Conservation (phyloP, 2,888 invertebrate species). For the Oligia fasciuncula region DNA sequence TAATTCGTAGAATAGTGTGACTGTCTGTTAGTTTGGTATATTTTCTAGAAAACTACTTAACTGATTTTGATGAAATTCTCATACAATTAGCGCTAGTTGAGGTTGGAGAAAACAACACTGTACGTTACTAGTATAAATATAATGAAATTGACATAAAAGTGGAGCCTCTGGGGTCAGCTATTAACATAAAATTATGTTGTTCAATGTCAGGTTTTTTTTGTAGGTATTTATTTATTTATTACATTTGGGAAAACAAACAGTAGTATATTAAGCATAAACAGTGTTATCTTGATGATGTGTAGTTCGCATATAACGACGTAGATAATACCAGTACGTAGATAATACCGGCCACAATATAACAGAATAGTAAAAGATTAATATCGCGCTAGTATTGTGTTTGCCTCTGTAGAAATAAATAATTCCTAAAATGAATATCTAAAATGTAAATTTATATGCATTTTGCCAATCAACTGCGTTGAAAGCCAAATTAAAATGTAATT, state of each 20-base stretch:
- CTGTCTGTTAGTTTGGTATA: neutral
- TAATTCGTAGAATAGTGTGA: neutral
- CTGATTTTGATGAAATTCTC: neutral
- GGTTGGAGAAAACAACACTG: too few relatives aligned
- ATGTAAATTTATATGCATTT: constrained; percentile 23
- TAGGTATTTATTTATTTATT: too few relatives aligned
- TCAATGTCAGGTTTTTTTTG: neutral
- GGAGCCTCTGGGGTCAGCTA: neutral
- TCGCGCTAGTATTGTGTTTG: neutral
- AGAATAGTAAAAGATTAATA: neutral
- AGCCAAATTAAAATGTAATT: constrained; percentile 20
- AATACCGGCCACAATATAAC: neutral
- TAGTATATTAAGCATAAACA: too few relatives aligned
- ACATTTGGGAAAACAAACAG: too few relatives aligned
- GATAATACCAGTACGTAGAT: too few relatives aligned
- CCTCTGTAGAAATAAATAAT: neutral
- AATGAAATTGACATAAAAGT: neutral
- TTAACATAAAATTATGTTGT: neutral
- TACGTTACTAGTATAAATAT: neutral
- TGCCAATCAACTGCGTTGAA: constrained; percentile 9
- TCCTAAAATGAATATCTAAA: constrained; percentile 16
- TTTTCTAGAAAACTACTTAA: neutral
- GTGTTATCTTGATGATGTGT: too few relatives aligned
- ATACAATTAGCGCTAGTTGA: neutral
- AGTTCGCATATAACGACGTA: too few relatives aligned